Evolutionary conservation across 2,113 vertebrate genomes (phyloP).

Genomic region (Psilopogon haemacephalus): DNA sequence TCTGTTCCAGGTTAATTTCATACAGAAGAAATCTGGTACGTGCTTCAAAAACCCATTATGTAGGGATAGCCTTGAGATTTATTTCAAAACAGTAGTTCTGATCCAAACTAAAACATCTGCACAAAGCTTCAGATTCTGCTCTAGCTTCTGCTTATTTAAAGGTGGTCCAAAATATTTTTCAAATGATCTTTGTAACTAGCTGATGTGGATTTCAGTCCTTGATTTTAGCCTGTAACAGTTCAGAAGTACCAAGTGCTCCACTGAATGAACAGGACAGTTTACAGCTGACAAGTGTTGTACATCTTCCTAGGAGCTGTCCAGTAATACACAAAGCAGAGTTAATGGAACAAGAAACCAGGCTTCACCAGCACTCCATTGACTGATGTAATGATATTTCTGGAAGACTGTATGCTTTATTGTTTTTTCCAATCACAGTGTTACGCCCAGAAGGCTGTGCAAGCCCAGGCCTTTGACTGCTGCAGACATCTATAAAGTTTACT

Average conservation of each 20-base stretch:
- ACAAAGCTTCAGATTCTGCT: no score
- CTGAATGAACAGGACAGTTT: background rate
- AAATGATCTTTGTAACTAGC: background rate
- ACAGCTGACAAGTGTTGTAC: background rate
- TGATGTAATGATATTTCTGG: background rate
- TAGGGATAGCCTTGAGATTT: background rate
- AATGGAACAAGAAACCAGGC: background rate
- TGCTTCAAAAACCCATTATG: background rate
- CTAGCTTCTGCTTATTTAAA: background rate
- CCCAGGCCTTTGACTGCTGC: background rate
- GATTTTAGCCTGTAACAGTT: background rate
- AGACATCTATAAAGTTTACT: background rate
- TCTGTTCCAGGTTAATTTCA: background rate
- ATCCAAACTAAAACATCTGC: no score
- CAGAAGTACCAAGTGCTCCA: background rate
- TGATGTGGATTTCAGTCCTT: background rate
- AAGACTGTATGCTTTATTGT: background rate
- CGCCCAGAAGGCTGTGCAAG: background rate
- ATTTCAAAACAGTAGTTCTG: background rate
- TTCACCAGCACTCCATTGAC: background rate
- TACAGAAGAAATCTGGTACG: background rate
- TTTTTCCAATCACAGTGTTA: background rate
- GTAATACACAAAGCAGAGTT: background rate
- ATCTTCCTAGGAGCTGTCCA: background rate
- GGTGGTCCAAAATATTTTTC: background rate